Conservation (phyloP, 2,113 vertebrate species). For the Clarias macrocephalus region DNA sequence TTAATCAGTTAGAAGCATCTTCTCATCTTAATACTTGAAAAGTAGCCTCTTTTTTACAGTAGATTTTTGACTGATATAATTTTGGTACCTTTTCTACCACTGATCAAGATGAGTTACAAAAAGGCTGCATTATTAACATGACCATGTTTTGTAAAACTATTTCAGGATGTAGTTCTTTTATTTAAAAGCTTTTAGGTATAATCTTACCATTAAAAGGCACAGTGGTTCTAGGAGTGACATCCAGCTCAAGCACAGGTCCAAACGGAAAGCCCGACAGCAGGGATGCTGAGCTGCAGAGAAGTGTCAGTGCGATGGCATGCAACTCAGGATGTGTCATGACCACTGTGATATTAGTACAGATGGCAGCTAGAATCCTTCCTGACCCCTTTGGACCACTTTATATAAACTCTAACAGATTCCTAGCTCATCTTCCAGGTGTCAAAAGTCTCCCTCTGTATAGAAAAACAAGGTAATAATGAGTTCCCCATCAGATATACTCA, state of each 20-base stretch:
- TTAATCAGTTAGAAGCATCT: not conserved
- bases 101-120: not conserved
- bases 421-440: constrained; percentile 55
- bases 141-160: not conserved
- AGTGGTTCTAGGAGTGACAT: constrained; percentile 72
- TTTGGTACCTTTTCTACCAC: not conserved
- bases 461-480: constrained; percentile 33
- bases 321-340: constrained; percentile 59
- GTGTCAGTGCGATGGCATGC: constrained; percentile 44
- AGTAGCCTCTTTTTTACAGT: too few relatives aligned
- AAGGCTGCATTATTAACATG: not conserved
- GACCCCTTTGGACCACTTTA: constrained; percentile 22
- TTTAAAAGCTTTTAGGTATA: not conserved
- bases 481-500: constrained; percentile 8
- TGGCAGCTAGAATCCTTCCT: constrained; percentile 23
- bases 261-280: constrained; percentile 71
- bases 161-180: not conserved
- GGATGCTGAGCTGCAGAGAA: constrained; percentile 55
- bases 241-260: constrained; percentile 70
- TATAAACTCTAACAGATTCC: constrained; percentile 20
- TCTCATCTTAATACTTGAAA: not conserved
- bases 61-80: too few relatives aligned
- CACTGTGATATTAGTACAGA: constrained; percentile 18
- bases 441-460: constrained; percentile 38
- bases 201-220: constrained; percentile 69